Base-by-base conservation (phyloP, 1,140 invertebrate species). In the Drosophila suzukii region DNA sequence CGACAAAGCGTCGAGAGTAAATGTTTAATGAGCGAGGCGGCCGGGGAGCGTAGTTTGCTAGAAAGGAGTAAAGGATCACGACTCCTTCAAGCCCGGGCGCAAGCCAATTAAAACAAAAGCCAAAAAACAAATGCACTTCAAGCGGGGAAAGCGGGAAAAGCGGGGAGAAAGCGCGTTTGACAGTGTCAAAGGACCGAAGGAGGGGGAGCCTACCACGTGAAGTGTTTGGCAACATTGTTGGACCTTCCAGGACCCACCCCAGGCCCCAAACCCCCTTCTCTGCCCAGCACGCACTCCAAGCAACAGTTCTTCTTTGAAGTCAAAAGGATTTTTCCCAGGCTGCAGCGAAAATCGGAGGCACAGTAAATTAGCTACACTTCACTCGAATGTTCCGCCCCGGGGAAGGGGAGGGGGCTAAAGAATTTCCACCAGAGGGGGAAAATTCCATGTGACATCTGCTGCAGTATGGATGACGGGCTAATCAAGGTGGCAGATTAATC, bases 21-120 rank as follows among this genome's bases (percentile, higher is more conserved):
- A 89, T 89, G 81, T 89, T 89, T 89, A 89, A 89, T 89, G 84
- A 89, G 85, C 70, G 81, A 57, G 66, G 58, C 47, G 39, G 13
- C 20, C 30, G 72, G 54, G 50, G 46, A 46, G 63, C 76, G 71
- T 88, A 88, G 83, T 88, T 88, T 70, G 62, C 57, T 61, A 71
- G 54, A 74, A 70, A 75, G 71, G 78, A 72, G 65, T 62, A 60
- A 62, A 71, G 77, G 51, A 85, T 67, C 75, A 63, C 54, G 58
- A 73, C 83, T 86, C 71, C 83, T 88, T 78, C 62, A 88, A 83
- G 71, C 53, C 55, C 79, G 43, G 46, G 62, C 60, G 71, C 79
- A 88, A 82, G 83, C 83, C 83, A 88, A 88, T 88, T 88, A 88
- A 88, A 88, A 88, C 83, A 88, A 88, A 88, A 89, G 83, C 83